phyloP scores from a whole-genome alignment of 2,797 vertebrate species.

The Malurus splendens region DNA sequence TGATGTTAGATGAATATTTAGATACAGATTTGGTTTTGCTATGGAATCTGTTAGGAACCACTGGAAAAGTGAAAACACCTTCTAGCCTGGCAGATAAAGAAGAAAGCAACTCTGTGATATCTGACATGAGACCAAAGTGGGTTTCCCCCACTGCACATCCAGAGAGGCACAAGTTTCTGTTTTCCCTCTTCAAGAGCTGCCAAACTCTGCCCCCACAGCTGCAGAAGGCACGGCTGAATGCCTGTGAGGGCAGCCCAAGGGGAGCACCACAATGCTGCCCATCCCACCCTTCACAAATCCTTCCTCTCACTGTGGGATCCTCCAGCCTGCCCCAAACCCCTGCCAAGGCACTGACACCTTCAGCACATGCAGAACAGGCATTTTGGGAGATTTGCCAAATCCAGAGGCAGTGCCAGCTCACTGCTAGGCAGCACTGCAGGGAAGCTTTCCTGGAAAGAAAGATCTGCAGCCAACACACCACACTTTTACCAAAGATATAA shows the following conservation, averaged over 20 bases:
- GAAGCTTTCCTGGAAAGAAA: neutral
- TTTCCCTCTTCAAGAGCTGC: neutral
- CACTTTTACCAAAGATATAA: neutral
- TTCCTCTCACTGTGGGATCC: neutral
- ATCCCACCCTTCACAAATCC: neutral
- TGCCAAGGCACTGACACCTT: neutral
- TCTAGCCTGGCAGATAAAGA: neutral
- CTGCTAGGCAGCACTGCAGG: neutral
- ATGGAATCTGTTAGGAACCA: neutral
- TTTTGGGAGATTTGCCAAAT: neutral
- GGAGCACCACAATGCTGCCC: neutral
- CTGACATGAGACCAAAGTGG: neutral
- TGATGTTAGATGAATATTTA: neutral
- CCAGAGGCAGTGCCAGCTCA: accelerated
- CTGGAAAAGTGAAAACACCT: neutral
- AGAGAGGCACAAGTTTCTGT: neutral
- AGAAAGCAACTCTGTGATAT: neutral
- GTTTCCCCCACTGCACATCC: accelerated
- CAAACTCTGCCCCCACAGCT: neutral
- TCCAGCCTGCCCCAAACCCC: neutral
- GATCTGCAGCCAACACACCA: accelerated
- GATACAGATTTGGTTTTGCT: neutral
- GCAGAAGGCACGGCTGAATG: accelerated
- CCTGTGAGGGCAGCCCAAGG: neutral
- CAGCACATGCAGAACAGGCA: accelerated